These are phyloP conservation scores for Tokudaia tokunoshimensis DNA, from an alignment of 2,797 vertebrate genomes.

Conservation along the genomic window DNA sequence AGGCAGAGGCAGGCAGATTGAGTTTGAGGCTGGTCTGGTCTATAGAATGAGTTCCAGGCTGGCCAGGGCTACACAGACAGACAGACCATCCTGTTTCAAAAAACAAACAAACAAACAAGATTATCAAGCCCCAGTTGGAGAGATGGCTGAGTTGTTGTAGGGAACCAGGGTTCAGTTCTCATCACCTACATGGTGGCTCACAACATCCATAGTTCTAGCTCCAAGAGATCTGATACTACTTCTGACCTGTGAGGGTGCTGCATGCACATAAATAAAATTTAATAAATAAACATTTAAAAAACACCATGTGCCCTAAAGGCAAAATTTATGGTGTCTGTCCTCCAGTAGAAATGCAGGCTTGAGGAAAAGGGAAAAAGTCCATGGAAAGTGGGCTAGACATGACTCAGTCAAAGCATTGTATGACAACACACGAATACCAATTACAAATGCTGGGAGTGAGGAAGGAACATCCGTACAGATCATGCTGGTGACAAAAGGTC, in stretches of 20 bases:
- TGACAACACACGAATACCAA: not conserved
- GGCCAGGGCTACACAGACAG: too few relatives aligned
- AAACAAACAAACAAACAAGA: too few relatives aligned
- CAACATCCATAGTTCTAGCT: too few relatives aligned
- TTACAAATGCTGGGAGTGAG: not conserved
- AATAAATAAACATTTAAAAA: not conserved
- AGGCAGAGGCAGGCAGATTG: too few relatives aligned
- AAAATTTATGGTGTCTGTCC: not conserved
- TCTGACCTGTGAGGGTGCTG: not conserved
- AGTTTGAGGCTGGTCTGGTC: too few relatives aligned
- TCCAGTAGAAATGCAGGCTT: not conserved
- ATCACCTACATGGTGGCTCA: not conserved
- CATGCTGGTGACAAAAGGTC: not conserved
- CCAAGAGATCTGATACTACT: too few relatives aligned
- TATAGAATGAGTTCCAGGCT: too few relatives aligned
- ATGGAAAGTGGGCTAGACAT: not conserved
- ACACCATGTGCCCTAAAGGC: not conserved
- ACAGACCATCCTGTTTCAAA: too few relatives aligned
- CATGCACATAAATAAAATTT: not conserved
- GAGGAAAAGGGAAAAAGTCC: not conserved
- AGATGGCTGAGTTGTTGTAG: not conserved
- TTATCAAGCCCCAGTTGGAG: not conserved
- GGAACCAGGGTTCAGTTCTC: not conserved
- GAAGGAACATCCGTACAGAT: not conserved
- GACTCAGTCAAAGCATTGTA: not conserved